Base-by-base conservation (phyloP, 2,888 invertebrate species). In the Philhelius pedissequus region DNA sequence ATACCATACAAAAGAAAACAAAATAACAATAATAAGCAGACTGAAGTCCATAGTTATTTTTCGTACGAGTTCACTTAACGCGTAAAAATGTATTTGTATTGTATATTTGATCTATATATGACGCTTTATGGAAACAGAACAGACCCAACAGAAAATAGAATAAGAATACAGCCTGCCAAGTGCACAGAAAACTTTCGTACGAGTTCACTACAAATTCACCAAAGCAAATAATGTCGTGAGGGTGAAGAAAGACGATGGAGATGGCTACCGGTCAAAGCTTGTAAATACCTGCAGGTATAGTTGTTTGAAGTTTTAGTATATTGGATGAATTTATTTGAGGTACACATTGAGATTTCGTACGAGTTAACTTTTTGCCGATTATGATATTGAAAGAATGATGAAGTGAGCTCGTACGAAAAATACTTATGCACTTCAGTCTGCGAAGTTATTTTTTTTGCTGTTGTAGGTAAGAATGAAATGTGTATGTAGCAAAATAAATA, bases 121-220 rank as follows among this genome's bases (percentile, higher is more conserved):
- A 64, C 20, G 5, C 64, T 64, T 64, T 48, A 22, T 32, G 8
- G 30, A 64, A 56, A 56, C 54, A 54, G 52, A 54, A 54, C 52
- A 30, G 52, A 54, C 30, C 15, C 32, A 30, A 56, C 11, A 18
- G 32, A 56, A 56, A 56, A 56, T 9, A 32, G 13, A 56, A 13
- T 32, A 20, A 56, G 54, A 56, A 20, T 32, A 56, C 18, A 11
- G 32, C n/a, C n/a, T n/a, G n/a, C n/a, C 9, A 5, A 11, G 54
- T 54, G 54, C 54, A 54, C 54, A 32, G 54, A 32, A 18, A n/a
- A 15, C 40, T 9, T 3, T 58, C 58, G 58, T 15, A 58, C 52
- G 52, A 27, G 27, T 30, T 52, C 30, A 52, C 52, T 52, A 27
- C 27, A 50, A 50, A 30, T 30, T 27, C 52, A 40, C 25, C 58